Conservation (phyloP, 2,888 invertebrate genomes). For the Agonopterix heracliana region DNA sequence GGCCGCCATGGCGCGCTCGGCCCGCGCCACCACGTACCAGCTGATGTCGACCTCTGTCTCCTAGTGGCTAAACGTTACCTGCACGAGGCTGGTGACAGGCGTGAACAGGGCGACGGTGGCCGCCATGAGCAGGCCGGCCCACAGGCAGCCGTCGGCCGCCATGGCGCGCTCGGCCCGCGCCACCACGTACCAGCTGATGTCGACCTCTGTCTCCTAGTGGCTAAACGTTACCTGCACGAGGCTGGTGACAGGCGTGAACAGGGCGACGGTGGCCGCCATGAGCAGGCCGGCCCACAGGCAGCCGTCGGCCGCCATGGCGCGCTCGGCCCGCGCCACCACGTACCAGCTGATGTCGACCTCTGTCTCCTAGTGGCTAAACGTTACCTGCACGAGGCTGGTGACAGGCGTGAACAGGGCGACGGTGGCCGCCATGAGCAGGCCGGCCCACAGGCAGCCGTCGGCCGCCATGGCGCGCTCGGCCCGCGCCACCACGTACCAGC, state of each 20-base stretch:
- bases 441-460: conserved; percentile 55
- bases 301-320: conserved; percentile 60
- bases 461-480: conserved; percentile 81
- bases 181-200: conserved; percentile 96
- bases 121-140: conserved; percentile 55
- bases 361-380: conserved; percentile 45
- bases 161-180: conserved; percentile 85
- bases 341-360: conserved; percentile 96
- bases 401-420: conserved; percentile 53
- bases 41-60: no score
- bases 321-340: conserved; percentile 93
- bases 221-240: conserved; percentile 19
- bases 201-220: no score
- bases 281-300: conserved; percentile 49
- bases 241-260: conserved; percentile 43
- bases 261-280: conserved; percentile 57
- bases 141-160: conserved; percentile 56
- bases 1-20: conserved; percentile 52
- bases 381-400: conserved; percentile 55
- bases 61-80: conserved; percentile 54
- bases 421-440: conserved; percentile 49
- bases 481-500: conserved; percentile 93
- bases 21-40: conserved; percentile 85
- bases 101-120: conserved; percentile 50
- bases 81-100: conserved; percentile 49